Evolutionary conservation across 1,140 invertebrate species (phyloP).

Genomic region (Vanessa tameamea): DNA sequence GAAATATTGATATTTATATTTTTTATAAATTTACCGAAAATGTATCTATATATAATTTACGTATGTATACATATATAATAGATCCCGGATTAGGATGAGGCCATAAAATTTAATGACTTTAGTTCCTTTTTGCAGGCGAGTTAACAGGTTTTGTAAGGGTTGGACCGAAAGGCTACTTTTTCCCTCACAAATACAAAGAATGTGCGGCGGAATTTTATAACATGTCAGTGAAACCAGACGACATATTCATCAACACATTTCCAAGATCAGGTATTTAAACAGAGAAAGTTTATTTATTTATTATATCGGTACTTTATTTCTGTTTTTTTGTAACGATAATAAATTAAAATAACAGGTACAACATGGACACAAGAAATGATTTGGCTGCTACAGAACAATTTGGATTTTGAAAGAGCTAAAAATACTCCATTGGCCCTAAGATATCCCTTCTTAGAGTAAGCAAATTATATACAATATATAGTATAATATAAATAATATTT

Average conservation of each 20-base stretch:
- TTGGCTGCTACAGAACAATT: slow-evolving; percentile 81
- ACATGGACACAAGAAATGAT: slow-evolving; percentile 84
- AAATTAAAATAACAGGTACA: slow-evolving; percentile 69
- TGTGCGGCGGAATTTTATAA: slow-evolving; percentile 34
- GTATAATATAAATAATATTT: no score
- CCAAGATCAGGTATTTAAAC: slow-evolving; percentile 37
- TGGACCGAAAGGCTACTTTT: slow-evolving; percentile 40
- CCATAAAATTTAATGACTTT: no score
- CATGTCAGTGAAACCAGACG: slow-evolving; percentile 27
- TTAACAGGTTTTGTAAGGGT: neutral
- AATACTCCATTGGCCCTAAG: slow-evolving; percentile 26
- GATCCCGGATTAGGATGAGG: no score
- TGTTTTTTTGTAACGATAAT: no score
- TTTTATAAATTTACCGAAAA: no score
- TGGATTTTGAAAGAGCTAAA: slow-evolving; percentile 79
- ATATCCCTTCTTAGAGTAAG: slow-evolving; percentile 51
- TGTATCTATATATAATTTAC: no score
- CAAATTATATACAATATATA: no score
- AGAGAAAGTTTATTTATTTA: neutral
- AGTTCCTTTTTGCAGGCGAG: no score
- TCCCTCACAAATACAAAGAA: slow-evolving; percentile 27
- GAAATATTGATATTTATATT: no score
- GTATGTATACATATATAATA: no score
- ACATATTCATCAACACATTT: slow-evolving; percentile 33
- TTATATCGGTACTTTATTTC: neutral